Conservation (phyloP, 2,113 vertebrate genomes). For the Scomber colias region DNA sequence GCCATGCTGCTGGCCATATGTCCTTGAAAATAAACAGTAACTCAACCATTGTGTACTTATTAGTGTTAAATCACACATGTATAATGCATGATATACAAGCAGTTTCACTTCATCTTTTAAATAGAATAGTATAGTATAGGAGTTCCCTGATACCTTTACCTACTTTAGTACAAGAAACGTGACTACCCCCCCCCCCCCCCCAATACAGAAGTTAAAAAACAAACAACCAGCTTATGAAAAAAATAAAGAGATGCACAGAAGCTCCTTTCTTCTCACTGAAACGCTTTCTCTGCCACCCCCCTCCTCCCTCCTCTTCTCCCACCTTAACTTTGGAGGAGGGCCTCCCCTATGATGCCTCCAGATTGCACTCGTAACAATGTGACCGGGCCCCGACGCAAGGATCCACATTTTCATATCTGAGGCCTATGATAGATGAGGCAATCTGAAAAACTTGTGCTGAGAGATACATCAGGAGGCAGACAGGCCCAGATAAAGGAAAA, state of each 20-base stretch:
- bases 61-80: constrained; percentile 38
- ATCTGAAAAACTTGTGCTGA: constrained; percentile 82
- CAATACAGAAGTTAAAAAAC: too few relatives aligned
- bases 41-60: constrained; percentile 52
- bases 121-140: neutral
- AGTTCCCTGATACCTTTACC: neutral
- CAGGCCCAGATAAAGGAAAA: constrained; percentile 79
- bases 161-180: neutral
- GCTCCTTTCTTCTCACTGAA: constrained; percentile 9
- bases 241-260: constrained; percentile 4
- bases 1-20: constrained; percentile 67
- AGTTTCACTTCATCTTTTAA: constrained; percentile 12
- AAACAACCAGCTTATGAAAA: neutral
- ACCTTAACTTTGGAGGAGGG: constrained; percentile 52
- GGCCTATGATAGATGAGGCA: constrained; percentile 86
- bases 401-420: constrained; percentile 83
- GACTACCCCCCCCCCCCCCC: neutral
- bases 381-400: constrained; percentile 66
- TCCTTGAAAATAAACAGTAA: constrained; percentile 67
- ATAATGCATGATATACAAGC: constrained; percentile 19
- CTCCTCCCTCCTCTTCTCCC: neutral
- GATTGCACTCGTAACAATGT: constrained; percentile 76
- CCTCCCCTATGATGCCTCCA: constrained; percentile 72
- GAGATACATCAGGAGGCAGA: constrained; percentile 86
- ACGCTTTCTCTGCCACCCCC: neutral